A percentile compares a stretch with the other conserved stretches of the same genome.
phyloP scores from a whole-genome alignment of 92 coral and sea anemone species.

The Porites divaricata region DNA sequence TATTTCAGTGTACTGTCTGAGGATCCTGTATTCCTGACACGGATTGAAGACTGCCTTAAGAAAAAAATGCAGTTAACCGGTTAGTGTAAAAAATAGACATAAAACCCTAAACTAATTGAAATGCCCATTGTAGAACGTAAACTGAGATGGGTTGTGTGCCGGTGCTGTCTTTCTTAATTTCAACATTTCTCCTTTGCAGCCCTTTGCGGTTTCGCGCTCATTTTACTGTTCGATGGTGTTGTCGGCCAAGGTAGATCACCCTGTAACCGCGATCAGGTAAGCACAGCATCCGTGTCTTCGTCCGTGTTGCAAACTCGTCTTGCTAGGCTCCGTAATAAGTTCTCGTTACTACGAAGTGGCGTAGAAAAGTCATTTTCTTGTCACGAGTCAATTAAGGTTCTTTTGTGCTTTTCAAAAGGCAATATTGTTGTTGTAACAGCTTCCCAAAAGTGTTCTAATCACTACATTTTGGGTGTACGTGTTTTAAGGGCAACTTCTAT shows the following conservation, averaged over 20 bases:
- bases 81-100: not conserved
- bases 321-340: too few species aligned
- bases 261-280: not conserved
- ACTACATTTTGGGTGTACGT: too few species aligned
- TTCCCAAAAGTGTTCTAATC: too few species aligned
- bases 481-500: too few species aligned
- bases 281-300: too few species aligned
- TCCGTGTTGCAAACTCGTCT: not conserved
- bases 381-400: too few species aligned
- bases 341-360: too few species aligned
- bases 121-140: not conserved
- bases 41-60: not conserved
- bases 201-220: not conserved
- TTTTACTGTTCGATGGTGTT: not conserved
- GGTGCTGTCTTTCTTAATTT: not conserved
- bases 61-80: slow-evolving; percentile 1
- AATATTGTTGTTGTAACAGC: too few species aligned
- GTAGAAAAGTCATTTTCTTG: too few species aligned
- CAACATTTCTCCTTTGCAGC: not conserved
- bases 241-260: not conserved
- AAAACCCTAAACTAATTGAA: not conserved
- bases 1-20: not conserved
- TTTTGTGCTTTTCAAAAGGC: too few species aligned
- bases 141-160: not conserved
- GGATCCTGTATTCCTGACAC: not conserved